Conservation (phyloP, 2,113 vertebrate species). For the Megaptera novaeangliae region DNA sequence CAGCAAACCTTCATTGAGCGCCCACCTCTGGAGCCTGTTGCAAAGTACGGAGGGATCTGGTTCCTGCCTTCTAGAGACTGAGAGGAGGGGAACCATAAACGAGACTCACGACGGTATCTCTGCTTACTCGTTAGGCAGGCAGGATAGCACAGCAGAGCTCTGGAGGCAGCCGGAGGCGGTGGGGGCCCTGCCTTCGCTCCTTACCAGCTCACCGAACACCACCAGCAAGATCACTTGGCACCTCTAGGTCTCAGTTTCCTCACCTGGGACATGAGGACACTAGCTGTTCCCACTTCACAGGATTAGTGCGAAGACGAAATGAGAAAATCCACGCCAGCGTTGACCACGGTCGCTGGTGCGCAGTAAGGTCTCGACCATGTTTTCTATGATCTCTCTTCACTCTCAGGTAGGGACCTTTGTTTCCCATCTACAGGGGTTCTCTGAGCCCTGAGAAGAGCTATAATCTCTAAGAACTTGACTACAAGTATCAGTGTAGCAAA, state of each 20-base stretch:
- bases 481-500: neutral
- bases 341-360: fast-evolving
- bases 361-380: neutral
- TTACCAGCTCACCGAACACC: neutral
- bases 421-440: neutral
- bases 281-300: neutral
- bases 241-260: neutral
- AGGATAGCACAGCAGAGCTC: neutral
- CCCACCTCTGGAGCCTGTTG: neutral
- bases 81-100: neutral
- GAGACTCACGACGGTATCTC: neutral
- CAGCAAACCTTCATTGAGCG: neutral
- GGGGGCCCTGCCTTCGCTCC: neutral
- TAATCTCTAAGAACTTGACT: neutral
- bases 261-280: neutral
- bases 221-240: neutral
- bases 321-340: neutral
- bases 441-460: neutral
- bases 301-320: neutral
- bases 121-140: neutral
- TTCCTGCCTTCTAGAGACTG: neutral
- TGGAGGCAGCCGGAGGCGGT: fast-evolving
- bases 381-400: neutral
- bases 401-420: neutral
- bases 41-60: neutral